These are phyloP conservation scores for Stenolophus ochropezus DNA, from an alignment of 2,888 invertebrate genomes.

Conservation along the genomic window DNA sequence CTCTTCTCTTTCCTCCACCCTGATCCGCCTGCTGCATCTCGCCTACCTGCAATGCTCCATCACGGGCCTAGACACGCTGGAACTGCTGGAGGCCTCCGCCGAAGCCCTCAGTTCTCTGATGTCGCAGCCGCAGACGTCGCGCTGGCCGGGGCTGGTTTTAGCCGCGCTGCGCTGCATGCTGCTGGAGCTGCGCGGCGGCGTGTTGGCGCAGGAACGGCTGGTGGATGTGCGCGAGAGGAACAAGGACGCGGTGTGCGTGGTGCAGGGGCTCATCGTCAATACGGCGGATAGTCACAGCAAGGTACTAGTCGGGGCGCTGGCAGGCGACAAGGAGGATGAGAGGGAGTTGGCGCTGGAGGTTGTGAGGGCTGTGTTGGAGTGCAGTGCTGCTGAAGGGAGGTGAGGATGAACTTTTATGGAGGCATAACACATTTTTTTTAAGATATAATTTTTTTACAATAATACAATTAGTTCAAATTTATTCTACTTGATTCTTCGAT, in stretches of 20 bases:
- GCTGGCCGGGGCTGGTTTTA: constrained; percentile 74
- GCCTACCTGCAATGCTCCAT: constrained; percentile 72
- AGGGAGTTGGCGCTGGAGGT: constrained; percentile 78
- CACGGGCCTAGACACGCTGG: constrained; percentile 70
- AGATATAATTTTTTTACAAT: too few relatives aligned
- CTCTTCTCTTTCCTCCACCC: constrained; percentile 68
- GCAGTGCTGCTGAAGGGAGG: constrained; percentile 87
- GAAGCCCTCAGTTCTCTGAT: constrained; percentile 78
- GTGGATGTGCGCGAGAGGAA: not conserved
- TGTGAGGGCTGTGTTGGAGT: constrained; percentile 84
- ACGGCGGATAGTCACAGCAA: constrained; percentile 83
- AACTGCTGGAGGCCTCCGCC: constrained; percentile 78
- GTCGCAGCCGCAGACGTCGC: constrained; percentile 79
- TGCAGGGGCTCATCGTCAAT: constrained; percentile 82
- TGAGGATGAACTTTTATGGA: too few relatives aligned
- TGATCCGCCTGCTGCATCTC: constrained; percentile 71
- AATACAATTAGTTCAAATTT: too few relatives aligned
- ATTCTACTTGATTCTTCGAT: too few relatives aligned
- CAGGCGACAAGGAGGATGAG: constrained; percentile 73
- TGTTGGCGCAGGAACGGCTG: not conserved
- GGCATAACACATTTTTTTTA: too few relatives aligned
- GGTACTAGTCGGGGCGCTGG: constrained; percentile 75
- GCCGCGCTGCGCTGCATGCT: not conserved
- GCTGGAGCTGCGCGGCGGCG: not conserved
- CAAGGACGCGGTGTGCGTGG: constrained; percentile 80